These are phyloP conservation scores for Mus caroli DNA, from an alignment of 2,797 vertebrate genomes.

Conservation along the genomic window DNA sequence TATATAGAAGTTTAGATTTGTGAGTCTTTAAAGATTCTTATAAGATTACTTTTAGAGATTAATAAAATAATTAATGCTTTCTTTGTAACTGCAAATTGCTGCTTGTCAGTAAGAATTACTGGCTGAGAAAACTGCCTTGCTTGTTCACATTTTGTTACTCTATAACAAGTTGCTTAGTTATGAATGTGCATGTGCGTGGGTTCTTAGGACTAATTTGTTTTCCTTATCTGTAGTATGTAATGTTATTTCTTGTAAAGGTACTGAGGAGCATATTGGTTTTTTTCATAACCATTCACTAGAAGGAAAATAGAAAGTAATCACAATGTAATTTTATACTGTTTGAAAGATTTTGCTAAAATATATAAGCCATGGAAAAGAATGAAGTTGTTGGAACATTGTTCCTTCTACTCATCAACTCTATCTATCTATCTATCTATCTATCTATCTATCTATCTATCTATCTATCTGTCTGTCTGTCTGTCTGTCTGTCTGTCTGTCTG, in stretches of 20 bases:
- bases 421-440: rapidly evolving
- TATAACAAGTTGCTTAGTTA: background rate
- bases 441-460: too few species aligned
- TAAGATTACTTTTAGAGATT: background rate
- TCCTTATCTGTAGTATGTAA: background rate
- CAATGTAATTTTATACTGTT: background rate
- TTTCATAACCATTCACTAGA: background rate
- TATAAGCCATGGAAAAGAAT: background rate
- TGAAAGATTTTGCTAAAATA: background rate
- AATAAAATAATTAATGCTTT: background rate
- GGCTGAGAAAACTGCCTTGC: background rate
- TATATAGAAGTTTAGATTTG: background rate
- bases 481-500: rapidly evolving
- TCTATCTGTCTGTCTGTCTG: background rate
- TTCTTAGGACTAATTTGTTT: background rate
- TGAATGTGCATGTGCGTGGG: background rate
- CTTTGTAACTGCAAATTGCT: background rate
- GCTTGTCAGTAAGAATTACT: background rate
- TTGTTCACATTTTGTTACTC: background rate
- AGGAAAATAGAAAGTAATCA: background rate
- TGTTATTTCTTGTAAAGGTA: background rate
- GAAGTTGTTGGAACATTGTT: background rate
- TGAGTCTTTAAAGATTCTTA: background rate
- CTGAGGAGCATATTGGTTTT: background rate
- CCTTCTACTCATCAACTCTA: background rate